Evolutionary conservation across 2,888 invertebrate species (phyloP).

Genomic region (Uloborus plumipes): DNA sequence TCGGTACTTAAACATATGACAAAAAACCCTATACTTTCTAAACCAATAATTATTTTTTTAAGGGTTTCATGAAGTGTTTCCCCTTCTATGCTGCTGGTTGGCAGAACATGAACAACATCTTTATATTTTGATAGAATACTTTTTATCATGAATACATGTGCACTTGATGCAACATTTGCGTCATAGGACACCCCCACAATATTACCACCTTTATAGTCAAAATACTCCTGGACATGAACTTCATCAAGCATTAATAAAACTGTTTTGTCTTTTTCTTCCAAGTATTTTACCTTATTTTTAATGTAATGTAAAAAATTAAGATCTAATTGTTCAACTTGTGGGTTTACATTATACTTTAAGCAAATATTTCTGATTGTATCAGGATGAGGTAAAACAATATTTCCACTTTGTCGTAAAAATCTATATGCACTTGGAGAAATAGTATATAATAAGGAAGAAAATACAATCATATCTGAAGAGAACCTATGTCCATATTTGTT

Average conservation of each 20-base stretch:
- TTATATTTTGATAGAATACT: background rate
- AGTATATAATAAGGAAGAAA: too few relatives aligned
- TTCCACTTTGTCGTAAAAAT: too few relatives aligned
- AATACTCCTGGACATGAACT: constrained; percentile 4
- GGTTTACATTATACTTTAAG: background rate
- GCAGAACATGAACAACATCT: constrained; percentile 5
- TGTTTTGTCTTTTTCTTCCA: constrained; percentile 1
- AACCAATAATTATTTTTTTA: constrained; percentile 26
- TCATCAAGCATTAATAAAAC: constrained; percentile 5
- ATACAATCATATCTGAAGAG: too few relatives aligned
- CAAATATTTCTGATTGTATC: constrained; percentile 7
- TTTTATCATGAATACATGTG: constrained; percentile 3
- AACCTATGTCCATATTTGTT: too few relatives aligned
- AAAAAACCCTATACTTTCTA: constrained; percentile 12
- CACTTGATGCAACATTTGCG: background rate
- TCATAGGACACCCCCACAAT: background rate
- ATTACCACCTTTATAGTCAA: constrained; percentile 5
- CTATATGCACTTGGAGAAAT: too few relatives aligned
- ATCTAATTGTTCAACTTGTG: background rate
- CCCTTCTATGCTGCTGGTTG: too few relatives aligned
- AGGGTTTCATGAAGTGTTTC: too few relatives aligned
- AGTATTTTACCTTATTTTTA: constrained; percentile 1
- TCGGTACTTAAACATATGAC: constrained; percentile 15
- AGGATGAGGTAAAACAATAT: constrained; percentile 18
- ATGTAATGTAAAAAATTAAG: constrained; percentile 16